Percentiles rank a stretch among this genome's conserved stretches.
These are phyloP conservation scores for Micromys minutus DNA, from an alignment of 2,113 vertebrate genomes.

Conservation along the genomic window DNA sequence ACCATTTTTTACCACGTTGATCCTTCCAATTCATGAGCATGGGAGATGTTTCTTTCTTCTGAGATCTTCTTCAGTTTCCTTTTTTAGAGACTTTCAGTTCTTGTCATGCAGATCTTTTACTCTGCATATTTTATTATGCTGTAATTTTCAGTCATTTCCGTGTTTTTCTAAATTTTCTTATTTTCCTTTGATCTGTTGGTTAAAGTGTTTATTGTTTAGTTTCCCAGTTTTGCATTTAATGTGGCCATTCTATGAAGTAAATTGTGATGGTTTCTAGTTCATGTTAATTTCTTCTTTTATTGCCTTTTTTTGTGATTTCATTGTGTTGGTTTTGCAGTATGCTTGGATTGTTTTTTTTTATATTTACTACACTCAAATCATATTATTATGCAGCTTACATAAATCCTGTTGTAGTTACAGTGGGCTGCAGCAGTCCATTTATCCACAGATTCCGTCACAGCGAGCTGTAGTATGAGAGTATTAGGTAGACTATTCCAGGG, in stretches of 20 bases:
- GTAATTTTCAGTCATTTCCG: neutral
- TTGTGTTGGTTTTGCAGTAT: neutral
- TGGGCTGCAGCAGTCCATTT: neutral
- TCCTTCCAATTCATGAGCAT: too few species aligned
- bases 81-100: too few species aligned
- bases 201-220: neutral
- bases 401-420: neutral
- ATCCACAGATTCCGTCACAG: neutral
- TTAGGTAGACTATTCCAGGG: neutral
- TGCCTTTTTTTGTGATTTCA: slow-evolving; percentile 2
- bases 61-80: too few species aligned
- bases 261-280: slow-evolving; percentile 2
- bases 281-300: neutral
- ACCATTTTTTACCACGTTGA: too few species aligned
- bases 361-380: neutral
- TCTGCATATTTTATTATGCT: neutral
- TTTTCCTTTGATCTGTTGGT: neutral
- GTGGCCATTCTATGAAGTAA: neutral
- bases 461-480: neutral
- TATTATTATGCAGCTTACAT: neutral
- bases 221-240: slow-evolving; percentile 4
- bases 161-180: neutral
- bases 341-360: slow-evolving; percentile 1
- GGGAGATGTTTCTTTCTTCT: too few species aligned
- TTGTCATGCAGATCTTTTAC: too few species aligned